Conservation (phyloP, 2,113 vertebrate species). For the Rhea americana region DNA sequence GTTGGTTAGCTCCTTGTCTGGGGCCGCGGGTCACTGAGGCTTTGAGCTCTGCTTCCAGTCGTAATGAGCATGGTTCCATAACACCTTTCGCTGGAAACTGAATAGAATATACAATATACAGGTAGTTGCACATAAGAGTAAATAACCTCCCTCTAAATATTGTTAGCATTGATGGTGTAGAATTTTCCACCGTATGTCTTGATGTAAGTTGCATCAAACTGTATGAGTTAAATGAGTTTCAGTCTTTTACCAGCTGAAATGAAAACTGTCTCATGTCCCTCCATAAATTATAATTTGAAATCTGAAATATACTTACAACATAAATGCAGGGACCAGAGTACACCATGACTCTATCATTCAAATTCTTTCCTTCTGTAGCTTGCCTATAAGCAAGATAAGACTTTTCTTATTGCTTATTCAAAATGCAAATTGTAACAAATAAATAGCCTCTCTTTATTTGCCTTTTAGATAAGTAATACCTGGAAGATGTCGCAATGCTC, state of each 20-base stretch:
- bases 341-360: not conserved
- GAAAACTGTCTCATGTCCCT: not conserved
- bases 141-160: not conserved
- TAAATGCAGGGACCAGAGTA: not conserved
- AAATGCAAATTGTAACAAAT: not conserved
- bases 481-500: not conserved
- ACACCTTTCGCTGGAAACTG: not conserved
- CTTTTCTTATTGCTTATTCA: not conserved
- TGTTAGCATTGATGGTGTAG: fast-evolving
- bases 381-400: not conserved
- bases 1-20: not conserved
- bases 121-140: not conserved
- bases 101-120: not conserved
- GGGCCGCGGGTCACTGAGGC: not conserved
- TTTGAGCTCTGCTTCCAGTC: not conserved
- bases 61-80: not conserved
- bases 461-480: not conserved
- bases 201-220: not conserved
- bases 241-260: not conserved
- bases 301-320: not conserved
- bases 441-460: not conserved
- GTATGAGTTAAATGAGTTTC: not conserved
- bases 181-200: not conserved
- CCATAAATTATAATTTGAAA: not conserved
- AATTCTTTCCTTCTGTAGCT: not conserved